Conservation (phyloP, 2,888 invertebrate genomes). For the Sturmia bella region DNA sequence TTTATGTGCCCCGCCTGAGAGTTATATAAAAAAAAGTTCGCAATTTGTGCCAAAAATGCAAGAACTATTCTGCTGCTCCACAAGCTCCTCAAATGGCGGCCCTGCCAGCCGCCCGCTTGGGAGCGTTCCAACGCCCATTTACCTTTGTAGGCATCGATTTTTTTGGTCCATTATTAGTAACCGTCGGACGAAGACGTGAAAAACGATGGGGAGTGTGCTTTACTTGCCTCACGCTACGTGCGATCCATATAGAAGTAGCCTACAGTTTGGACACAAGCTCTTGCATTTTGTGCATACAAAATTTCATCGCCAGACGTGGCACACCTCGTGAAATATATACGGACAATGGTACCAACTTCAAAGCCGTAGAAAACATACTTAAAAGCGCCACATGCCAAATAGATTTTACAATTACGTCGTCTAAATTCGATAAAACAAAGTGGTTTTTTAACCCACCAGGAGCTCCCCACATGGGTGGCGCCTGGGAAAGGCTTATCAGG, state of each 20-base stretch:
- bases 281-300: slow-evolving; percentile 53
- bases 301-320: slow-evolving; percentile 47
- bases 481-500: slow-evolving; percentile 9
- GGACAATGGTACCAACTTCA: slow-evolving; percentile 1
- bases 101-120: slow-evolving; percentile 54
- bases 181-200: slow-evolving; percentile 59
- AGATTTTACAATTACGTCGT: not conserved
- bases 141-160: slow-evolving; percentile 69
- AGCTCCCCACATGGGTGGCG: not conserved
- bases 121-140: slow-evolving; percentile 64
- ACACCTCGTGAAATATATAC: not conserved
- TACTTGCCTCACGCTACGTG: no score
- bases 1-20: slow-evolving; percentile 61
- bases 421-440: slow-evolving; percentile 1
- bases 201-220: no score
- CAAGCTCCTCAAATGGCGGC: slow-evolving; percentile 64
- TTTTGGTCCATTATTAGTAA: slow-evolving; percentile 67
- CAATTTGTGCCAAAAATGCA: slow-evolving; percentile 54
- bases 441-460: slow-evolving; percentile 7
- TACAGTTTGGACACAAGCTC: slow-evolving; percentile 67
- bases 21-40: slow-evolving; percentile 40
- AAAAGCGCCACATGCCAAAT: not conserved
- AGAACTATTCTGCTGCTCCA: slow-evolving; percentile 52
- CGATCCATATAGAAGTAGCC: slow-evolving; percentile 67
- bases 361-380: not conserved